phyloP scores from a whole-genome alignment of 92 coral and sea anemone species.

The Paragorgia papillata region DNA sequence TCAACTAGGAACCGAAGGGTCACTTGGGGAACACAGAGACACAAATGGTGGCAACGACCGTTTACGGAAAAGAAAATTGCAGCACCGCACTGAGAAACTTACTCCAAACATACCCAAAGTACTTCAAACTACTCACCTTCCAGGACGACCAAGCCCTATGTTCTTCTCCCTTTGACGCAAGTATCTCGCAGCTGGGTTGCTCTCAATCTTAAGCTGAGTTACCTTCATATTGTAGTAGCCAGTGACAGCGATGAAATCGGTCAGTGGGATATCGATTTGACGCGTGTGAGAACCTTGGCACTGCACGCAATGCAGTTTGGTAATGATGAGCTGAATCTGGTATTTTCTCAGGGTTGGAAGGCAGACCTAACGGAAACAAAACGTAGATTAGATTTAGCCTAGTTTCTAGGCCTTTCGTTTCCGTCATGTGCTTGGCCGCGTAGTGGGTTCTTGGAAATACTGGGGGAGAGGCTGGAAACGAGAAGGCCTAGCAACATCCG shows the following conservation, averaged over 20 bases:
- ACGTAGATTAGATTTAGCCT: background rate
- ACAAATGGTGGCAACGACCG: no score
- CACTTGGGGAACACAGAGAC: no score
- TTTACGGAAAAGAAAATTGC: no score
- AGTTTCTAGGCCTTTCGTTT: no score
- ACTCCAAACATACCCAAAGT: no score
- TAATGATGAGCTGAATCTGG: slow-evolving; percentile 69
- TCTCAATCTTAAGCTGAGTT: slow-evolving; percentile 82
- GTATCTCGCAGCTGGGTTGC: slow-evolving; percentile 84
- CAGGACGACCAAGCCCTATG: background rate
- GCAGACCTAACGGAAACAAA: slow-evolving; percentile 54
- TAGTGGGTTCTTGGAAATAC: no score
- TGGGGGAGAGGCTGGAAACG: no score
- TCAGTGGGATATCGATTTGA: slow-evolving; percentile 82
- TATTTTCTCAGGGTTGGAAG: slow-evolving; percentile 80
- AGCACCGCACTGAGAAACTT: no score
- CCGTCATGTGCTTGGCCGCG: no score
- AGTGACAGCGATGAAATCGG: slow-evolving; percentile 90
- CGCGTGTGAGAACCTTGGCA: slow-evolving; percentile 52
- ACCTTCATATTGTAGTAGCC: slow-evolving; percentile 81
- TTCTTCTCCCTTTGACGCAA: slow-evolving; percentile 82
- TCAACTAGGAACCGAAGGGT: no score
- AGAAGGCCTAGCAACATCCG: no score
- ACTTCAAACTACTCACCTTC: slow-evolving; percentile 20
- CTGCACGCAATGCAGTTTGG: slow-evolving; percentile 75